Evolutionary conservation across 2,888 invertebrate genomes (phyloP).

Genomic region (Dicycla oo): DNA sequence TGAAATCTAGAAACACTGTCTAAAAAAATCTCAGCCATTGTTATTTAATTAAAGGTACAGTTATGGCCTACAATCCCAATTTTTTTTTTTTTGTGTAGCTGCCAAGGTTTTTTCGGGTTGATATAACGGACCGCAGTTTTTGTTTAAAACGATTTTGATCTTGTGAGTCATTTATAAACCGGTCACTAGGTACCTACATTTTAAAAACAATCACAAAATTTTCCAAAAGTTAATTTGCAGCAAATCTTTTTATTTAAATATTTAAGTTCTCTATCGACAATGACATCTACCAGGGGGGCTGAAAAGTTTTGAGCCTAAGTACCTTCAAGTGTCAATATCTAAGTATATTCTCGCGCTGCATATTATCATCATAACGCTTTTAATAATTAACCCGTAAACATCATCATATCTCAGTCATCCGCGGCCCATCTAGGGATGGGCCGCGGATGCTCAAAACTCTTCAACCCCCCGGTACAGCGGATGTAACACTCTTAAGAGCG

Average conservation of each 20-base stretch:
- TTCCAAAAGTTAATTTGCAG: not conserved
- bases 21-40: not conserved
- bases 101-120: not conserved
- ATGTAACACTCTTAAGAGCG: too few relatives aligned
- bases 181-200: not conserved
- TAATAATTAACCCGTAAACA: too few relatives aligned
- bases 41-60: not conserved
- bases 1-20: not conserved
- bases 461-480: too few relatives aligned
- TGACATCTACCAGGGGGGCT: not conserved
- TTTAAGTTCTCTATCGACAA: not conserved
- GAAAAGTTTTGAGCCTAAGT: too few relatives aligned
- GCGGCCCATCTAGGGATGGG: too few relatives aligned
- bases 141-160: not conserved
- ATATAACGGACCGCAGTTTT: constrained; percentile 4
- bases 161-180: not conserved
- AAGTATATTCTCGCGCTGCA: too few relatives aligned
- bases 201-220: not conserved
- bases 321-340: too few relatives aligned
- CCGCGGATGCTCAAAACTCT: too few relatives aligned
- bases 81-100: too few relatives aligned
- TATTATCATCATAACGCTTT: too few relatives aligned
- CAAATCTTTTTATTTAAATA: not conserved
- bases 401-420: too few relatives aligned
- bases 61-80: not conserved